A percentile compares a stretch with the other conserved stretches of the same genome.
phyloP scores from a whole-genome alignment of 2,797 vertebrate species.

The Petrocephalus sullivani region DNA sequence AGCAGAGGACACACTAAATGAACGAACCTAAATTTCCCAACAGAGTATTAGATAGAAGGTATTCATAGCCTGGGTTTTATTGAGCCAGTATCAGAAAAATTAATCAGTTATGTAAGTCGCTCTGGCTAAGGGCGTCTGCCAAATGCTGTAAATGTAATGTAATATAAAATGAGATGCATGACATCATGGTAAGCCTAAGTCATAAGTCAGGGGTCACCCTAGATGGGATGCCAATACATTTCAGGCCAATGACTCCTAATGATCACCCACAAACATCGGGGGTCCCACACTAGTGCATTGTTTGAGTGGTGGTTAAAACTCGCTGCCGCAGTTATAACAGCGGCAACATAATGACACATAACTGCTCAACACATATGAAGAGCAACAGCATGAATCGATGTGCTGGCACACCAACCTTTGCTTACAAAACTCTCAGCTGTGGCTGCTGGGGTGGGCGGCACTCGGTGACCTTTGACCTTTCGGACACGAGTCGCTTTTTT shows the following conservation, averaged over 20 bases:
- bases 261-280: not conserved
- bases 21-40: too few species aligned
- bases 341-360: not conserved
- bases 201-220: not conserved
- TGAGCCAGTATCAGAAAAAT: too few species aligned
- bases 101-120: too few species aligned
- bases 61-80: too few species aligned
- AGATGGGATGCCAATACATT: not conserved
- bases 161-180: not conserved
- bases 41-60: too few species aligned
- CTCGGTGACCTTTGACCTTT: slow-evolving; percentile 65
- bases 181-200: not conserved
- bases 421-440: slow-evolving; percentile 34
- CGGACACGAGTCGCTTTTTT: slow-evolving; percentile 70
- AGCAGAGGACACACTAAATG: not conserved
- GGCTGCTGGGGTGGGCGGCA: slow-evolving; percentile 43
- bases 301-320: not conserved
- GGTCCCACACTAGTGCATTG: not conserved
- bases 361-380: not conserved
- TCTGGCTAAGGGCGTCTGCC: too few species aligned
- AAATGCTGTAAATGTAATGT: too few species aligned
- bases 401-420: slow-evolving; percentile 47
- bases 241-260: not conserved
- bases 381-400: not conserved
- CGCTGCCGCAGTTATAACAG: not conserved